phyloP scores from a whole-genome alignment of 2,113 vertebrate genomes.

The Oceanodroma tethys region DNA sequence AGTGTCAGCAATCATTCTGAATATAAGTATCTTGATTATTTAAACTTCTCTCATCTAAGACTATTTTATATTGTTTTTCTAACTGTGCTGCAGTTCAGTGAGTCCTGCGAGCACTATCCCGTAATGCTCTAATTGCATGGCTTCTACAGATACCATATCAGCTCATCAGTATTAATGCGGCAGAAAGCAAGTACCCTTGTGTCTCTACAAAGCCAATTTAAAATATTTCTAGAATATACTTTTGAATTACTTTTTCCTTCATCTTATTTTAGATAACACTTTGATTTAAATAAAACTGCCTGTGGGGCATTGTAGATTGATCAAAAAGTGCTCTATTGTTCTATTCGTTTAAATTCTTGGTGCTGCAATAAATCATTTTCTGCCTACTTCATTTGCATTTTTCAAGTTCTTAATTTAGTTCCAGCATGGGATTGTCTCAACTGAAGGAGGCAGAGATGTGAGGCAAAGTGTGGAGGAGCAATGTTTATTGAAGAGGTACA shows the following conservation, averaged over 20 bases:
- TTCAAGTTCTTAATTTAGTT: constrained; percentile 52
- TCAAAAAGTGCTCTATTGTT: constrained; percentile 19
- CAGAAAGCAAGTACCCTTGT: constrained; percentile 26
- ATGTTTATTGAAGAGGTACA: not conserved
- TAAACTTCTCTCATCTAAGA: not conserved
- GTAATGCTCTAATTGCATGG: constrained; percentile 13
- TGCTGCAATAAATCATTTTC: constrained; percentile 41
- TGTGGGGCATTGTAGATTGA: not conserved
- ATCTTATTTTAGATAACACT: constrained; percentile 63
- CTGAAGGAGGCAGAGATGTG: not conserved
- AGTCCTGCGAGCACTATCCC: not conserved
- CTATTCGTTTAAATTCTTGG: constrained; percentile 31
- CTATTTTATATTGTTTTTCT: not conserved
- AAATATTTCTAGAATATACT: constrained; percentile 22
- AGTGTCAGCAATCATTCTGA: not conserved
- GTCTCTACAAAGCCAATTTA: constrained; percentile 39
- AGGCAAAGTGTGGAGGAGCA: not conserved
- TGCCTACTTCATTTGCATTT: constrained; percentile 32
- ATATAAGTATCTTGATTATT: not conserved
- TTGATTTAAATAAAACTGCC: constrained; percentile 60
- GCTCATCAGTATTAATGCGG: constrained; percentile 28
- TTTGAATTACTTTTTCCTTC: constrained; percentile 42
- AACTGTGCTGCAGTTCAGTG: not conserved
- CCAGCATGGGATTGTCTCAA: not conserved
- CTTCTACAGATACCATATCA: not conserved